Conservation (phyloP, 2,888 invertebrate genomes). For the Drosophila prolongata region DNA sequence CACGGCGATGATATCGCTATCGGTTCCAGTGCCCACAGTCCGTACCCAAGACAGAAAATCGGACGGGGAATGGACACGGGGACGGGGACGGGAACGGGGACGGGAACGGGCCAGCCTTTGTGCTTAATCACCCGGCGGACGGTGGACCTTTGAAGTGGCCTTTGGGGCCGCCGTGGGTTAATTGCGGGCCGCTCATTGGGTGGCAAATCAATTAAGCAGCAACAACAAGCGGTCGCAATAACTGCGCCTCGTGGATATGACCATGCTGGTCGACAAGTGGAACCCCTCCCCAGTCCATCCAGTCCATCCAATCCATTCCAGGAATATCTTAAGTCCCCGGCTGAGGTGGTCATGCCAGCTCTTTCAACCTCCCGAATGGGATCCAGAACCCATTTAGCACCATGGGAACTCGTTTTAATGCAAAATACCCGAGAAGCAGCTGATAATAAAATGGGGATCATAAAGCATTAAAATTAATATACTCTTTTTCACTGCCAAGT, state of each 20-base stretch:
- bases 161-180: conserved; percentile 67
- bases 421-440: conserved; percentile 40
- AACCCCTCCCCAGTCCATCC: neutral
- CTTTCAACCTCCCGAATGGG: conserved; percentile 5
- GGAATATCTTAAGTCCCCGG: conserved; percentile 30
- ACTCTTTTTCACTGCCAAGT: too few relatives aligned
- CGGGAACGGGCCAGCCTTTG: conserved; percentile 52
- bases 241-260: conserved; percentile 15
- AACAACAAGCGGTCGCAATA: conserved; percentile 14
- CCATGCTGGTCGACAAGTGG: conserved; percentile 21
- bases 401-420: conserved; percentile 51
- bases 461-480: neutral
- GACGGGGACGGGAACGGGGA: neutral
- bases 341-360: conserved; percentile 3
- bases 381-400: conserved; percentile 44
- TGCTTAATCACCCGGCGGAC: conserved; percentile 69
- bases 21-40: conserved; percentile 17
- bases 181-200: conserved; percentile 77
- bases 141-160: conserved; percentile 69
- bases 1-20: conserved; percentile 39
- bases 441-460: neutral
- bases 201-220: conserved; percentile 75
- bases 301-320: conserved; percentile 26
- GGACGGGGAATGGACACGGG: neutral
- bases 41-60: conserved; percentile 52